Base-by-base conservation (phyloP, 2,113 vertebrate species). In the Promerops cafer region DNA sequence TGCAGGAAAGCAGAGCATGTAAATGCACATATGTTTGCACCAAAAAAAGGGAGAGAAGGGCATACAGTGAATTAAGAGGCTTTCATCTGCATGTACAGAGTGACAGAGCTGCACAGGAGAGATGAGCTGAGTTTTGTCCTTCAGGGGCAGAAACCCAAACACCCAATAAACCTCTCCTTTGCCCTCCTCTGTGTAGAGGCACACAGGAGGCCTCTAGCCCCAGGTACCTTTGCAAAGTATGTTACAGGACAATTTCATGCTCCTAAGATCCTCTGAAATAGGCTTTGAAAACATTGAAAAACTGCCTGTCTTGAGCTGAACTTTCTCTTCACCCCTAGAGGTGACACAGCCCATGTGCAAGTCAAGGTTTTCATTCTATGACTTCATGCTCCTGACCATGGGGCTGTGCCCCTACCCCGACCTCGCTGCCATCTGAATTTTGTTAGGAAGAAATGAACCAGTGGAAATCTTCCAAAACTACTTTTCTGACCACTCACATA, bases 1-100 rank as follows among this genome's bases (percentile, higher is more conserved):
- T 91, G 82, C 57, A 79, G 80, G n/a, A 95, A 93, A 87, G 91
- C 80, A 72, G 77, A 89, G 53, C 81, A 76, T 91, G 65, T 94
- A 96, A 91, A 87, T 54, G 69, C 89, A 94, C 68, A 59, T 77
- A 89, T 78, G 68, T 87, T 87, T 94, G 64, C 77, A 61, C 64
- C 72, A 81, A 72, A 91, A 92, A 85, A 33, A 89, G 65, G 57
- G 81, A 75, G 53, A 91, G 69, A 84, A 82, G 89, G 52, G 28
- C 89, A 89, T 28, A 16, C 4, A 19, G 47, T 40, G n/a, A 71
- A 65, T 85, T 82, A 93, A 76, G 18, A 72, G 39, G 13, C 40
- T 94, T 89, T 40, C 70, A 3, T 69, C 70, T 87, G 61, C 42
- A 42, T 54, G 26, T 64, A 27, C 16, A 27, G 23, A 79, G 26